Conservation (phyloP, 2,113 vertebrate species). For the Sebastes fasciatus region DNA sequence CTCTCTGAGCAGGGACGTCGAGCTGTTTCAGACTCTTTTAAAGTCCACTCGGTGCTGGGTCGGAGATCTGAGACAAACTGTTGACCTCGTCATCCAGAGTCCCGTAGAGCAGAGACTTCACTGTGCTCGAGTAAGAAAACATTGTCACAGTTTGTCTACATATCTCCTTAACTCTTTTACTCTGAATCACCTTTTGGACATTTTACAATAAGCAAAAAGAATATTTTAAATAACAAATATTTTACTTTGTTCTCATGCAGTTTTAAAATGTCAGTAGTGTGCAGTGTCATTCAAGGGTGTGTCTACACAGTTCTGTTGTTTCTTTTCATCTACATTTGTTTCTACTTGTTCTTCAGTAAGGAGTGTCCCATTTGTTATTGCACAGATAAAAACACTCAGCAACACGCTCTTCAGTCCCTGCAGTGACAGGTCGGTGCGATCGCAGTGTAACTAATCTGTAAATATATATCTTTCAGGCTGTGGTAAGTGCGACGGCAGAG, state of each 20-base stretch:
- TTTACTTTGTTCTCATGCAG: not conserved
- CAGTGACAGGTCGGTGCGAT: not conserved
- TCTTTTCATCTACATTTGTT: constrained; percentile 38
- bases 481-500: constrained; percentile 2
- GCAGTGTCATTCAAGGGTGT: constrained; percentile 31
- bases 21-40: constrained; percentile 4
- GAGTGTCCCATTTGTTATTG: constrained; percentile 34
- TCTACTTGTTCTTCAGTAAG: constrained; percentile 46
- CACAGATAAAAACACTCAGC: not conserved
- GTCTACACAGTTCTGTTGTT: constrained; percentile 11
- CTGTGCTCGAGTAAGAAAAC: constrained; percentile 40
- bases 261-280: not conserved
- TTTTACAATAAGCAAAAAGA: not conserved
- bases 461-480: constrained; percentile 31
- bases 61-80: constrained; percentile 9
- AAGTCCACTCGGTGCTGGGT: constrained; percentile 9
- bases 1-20: not conserved
- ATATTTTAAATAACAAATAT: not conserved
- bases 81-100: not conserved
- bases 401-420: not conserved
- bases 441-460: not conserved
- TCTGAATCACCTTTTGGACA: not conserved
- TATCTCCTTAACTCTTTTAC: not conserved
- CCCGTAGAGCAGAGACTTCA: constrained; percentile 24
- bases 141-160: not conserved